phyloP scores from a whole-genome alignment of 2,113 vertebrate genomes.

The Macroglossus sobrinus region DNA sequence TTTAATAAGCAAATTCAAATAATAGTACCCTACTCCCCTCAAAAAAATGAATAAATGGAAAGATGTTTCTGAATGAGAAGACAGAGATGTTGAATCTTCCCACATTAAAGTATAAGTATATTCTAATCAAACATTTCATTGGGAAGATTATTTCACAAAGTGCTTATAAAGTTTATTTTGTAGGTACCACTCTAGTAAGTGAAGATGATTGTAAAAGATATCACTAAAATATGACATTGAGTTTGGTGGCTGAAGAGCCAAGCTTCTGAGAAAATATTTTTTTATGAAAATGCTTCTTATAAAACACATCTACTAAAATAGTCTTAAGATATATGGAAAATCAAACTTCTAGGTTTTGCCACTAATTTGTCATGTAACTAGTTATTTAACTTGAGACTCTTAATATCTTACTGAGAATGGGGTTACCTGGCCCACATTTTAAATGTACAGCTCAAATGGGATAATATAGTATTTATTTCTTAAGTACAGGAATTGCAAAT shows the following conservation, averaged over 20 bases:
- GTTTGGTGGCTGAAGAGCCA: not conserved
- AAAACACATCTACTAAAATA: not conserved
- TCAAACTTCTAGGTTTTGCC: not conserved
- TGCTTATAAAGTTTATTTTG: constrained; percentile 3
- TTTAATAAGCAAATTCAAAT: not conserved
- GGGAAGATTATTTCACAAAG: not conserved
- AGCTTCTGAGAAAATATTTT: not conserved
- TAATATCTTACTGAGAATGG: not conserved
- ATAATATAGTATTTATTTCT: not conserved
- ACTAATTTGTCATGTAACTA: not conserved
- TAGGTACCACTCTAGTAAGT: not conserved
- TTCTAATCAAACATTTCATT: not conserved
- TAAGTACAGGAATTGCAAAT: not conserved
- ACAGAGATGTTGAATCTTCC: not conserved
- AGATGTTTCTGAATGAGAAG: not conserved
- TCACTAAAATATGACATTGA: not conserved
- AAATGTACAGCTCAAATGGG: not conserved
- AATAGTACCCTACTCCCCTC: not conserved
- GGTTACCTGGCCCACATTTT: not conserved
- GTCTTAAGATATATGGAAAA: not conserved
- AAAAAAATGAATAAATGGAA: not conserved
- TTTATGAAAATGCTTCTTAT: not conserved
- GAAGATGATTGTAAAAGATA: not conserved
- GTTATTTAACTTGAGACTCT: not conserved
- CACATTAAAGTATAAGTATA: not conserved